Evolutionary conservation across 2,113 vertebrate species (phyloP).

Genomic region (Dolichotis patagonum): DNA sequence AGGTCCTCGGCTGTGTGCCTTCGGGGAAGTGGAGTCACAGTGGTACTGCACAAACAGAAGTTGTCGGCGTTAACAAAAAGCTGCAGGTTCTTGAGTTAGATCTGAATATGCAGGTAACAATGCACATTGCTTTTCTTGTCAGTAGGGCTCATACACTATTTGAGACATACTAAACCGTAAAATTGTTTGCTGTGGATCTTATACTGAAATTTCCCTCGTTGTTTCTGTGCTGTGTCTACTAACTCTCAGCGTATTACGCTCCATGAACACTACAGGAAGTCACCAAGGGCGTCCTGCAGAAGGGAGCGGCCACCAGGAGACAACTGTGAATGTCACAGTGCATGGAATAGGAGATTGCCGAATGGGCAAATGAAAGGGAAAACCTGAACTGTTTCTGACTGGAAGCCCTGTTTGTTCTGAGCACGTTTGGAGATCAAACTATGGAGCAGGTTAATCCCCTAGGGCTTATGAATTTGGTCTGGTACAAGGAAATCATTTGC

Average conservation of each 20-base stretch:
- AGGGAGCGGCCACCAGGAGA: neutral
- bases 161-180: neutral
- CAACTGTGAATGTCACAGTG: no score
- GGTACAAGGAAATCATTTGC: neutral
- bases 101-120: neutral
- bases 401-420: neutral
- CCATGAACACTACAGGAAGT: rapidly evolving
- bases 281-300: no score
- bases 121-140: neutral
- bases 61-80: neutral
- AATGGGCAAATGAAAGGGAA: neutral
- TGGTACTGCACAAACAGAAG: neutral
- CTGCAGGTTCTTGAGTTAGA: neutral
- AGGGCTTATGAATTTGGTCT: neutral
- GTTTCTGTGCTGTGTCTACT: neutral
- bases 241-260: neutral
- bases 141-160: neutral
- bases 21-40: neutral
- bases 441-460: no score
- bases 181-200: neutral
- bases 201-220: no score
- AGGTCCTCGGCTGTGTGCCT: neutral
- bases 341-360: neutral
- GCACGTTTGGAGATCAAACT: neutral
- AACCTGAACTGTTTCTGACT: rapidly evolving